Conservation (phyloP, 2,888 invertebrate genomes). For the Hoplodrina ambigua region DNA sequence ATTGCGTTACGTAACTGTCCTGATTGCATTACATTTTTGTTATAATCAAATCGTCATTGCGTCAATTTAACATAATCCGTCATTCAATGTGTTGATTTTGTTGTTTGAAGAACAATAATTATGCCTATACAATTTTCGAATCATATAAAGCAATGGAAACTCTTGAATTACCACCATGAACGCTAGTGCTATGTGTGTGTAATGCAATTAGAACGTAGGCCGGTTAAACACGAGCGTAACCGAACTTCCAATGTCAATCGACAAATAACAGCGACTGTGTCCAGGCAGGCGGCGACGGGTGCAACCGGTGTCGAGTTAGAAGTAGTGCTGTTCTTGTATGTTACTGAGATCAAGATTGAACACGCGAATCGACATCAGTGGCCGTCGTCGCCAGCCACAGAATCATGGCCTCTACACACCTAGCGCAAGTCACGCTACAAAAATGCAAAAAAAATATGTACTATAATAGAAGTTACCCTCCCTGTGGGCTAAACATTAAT, state of each 20-base stretch:
- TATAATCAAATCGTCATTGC: not conserved
- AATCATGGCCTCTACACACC: slow-evolving; percentile 58
- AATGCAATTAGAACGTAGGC: not conserved
- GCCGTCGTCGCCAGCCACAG: slow-evolving; percentile 40
- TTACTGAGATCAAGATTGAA: slow-evolving; percentile 63
- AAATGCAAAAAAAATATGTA: slow-evolving; percentile 58
- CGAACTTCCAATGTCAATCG: not conserved
- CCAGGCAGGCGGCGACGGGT: slow-evolving; percentile 33
- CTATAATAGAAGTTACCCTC: slow-evolving; percentile 53
- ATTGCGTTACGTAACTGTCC: slow-evolving; percentile 32
- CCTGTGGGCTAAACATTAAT: slow-evolving; percentile 53
- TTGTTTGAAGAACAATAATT: not conserved
- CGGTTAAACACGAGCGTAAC: slow-evolving; percentile 1
- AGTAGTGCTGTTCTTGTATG: slow-evolving; percentile 52
- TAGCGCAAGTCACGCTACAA: slow-evolving; percentile 54
- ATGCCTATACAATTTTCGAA: not conserved
- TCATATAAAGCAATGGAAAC: not conserved
- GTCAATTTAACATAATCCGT: slow-evolving; percentile 8
- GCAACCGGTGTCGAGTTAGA: slow-evolving; percentile 12
- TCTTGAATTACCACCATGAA: not conserved
- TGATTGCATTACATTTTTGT: not conserved
- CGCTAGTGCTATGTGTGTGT: not conserved
- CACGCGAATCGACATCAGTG: slow-evolving; percentile 14
- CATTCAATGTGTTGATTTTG: not conserved
- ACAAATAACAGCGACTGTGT: slow-evolving; percentile 42